Evolutionary conservation across 2,113 vertebrate genomes (phyloP), one percentile per base, ranked within the genome.

Genomic region (Pseudolaguvia tuberculata): DNA sequence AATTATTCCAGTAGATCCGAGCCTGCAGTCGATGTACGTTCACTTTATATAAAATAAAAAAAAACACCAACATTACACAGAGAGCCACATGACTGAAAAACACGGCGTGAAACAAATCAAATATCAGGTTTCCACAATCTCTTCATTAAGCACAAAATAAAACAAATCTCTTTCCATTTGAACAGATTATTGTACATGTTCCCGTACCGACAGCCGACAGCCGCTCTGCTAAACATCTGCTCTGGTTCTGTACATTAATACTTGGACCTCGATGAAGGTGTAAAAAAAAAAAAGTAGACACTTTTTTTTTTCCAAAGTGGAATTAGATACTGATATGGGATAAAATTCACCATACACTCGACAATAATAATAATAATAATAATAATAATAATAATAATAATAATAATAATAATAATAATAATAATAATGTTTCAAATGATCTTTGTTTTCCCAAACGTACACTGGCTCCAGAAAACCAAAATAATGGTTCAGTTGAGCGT

Each of bases 161-260:
- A 91, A 92, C 93, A 93, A 96, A 95, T 94, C 94, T 82, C 87
- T 90, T 91, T 93, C 35, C 25, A 87, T 95, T 96, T 95, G 90
- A 93, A 95, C 94, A 95, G n/a, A n/a, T n/a, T 95, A 95, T 94
- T 91, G 94, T 96, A 95, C 94, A 96, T 85, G 89, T 93, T 91
- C 81, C 88, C 85, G 89, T 90, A 91, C 88, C 92, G 80, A 23
- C 80, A 57, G 27, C 88, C 92, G 80, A 23, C 80, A 57, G 27
- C 79, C 70, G 25, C 68, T 39, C 35, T 50, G 58, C 62, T 59
- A 35, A 68, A 63, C 63, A 63, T 72, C 27, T n/a, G n/a, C n/a
- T n/a, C n/a, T 78, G 52, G 57, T 68, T 63, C 74, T 71, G 52
- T 27, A 75, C 72, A 62, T 56, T 75, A 55, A 67, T 47, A 75